A percentile compares a stretch with the other conserved stretches of the same genome.
Evolutionary conservation across 2,888 invertebrate species (phyloP).

Genomic region (Ectemnius lituratus): DNA sequence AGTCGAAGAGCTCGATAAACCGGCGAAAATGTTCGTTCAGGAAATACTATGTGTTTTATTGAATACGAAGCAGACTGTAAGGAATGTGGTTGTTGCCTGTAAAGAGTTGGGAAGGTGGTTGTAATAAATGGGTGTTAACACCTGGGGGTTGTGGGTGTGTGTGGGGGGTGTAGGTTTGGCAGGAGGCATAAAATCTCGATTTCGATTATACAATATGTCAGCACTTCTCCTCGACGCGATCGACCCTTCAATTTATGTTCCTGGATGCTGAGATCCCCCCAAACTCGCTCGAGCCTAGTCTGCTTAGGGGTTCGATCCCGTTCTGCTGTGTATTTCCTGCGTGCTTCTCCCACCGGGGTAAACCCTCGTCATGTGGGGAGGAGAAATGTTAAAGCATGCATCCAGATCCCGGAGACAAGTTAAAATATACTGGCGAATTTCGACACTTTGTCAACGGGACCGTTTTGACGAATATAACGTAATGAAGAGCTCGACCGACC

Average conservation of each 20-base stretch:
- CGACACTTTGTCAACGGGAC: no score
- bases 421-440: no score
- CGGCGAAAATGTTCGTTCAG: no score
- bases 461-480: no score
- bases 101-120: no score
- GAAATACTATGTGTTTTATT: no score
- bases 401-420: background rate
- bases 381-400: background rate
- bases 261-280: slow-evolving; percentile 5
- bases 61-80: no score
- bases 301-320: slow-evolving; percentile 18
- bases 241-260: slow-evolving; percentile 43
- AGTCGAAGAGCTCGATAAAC: no score
- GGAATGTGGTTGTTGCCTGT: no score
- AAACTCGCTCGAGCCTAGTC: slow-evolving; percentile 11
- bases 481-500: no score
- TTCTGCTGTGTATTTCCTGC: slow-evolving; percentile 27
- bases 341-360: slow-evolving; percentile 47
- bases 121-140: no score
- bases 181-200: slow-evolving; percentile 49
- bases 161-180: background rate
- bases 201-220: slow-evolving; percentile 51
- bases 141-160: background rate
- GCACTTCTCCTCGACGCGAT: slow-evolving; percentile 20
- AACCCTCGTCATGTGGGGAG: slow-evolving; percentile 55